Evolutionary conservation across 2,888 invertebrate genomes (phyloP).

Genomic region (Chelonus formosanus): DNA sequence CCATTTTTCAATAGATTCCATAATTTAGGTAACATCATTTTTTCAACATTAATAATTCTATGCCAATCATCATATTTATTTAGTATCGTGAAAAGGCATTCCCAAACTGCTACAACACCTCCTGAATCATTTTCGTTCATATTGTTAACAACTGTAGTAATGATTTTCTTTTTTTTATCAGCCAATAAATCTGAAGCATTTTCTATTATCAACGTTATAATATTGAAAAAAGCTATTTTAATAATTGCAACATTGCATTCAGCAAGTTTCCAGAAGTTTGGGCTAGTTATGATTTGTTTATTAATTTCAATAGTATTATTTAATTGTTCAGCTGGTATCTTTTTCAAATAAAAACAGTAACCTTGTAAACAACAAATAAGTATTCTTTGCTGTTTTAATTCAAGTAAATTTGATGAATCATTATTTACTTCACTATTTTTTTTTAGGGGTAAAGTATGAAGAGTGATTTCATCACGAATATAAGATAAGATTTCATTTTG

Average conservation of each 20-base stretch:
- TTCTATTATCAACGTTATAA: conserved; percentile 72
- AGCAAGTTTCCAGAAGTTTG: conserved; percentile 78
- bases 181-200: conserved; percentile 68
- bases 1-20: conserved; percentile 74
- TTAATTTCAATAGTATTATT: conserved; percentile 68
- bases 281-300: conserved; percentile 68
- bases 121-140: conserved; percentile 76
- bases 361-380: conserved; percentile 74
- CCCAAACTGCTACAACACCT: conserved; percentile 78
- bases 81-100: conserved; percentile 73
- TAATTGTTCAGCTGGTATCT: conserved; percentile 67
- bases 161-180: conserved; percentile 68
- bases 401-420: conserved; percentile 73
- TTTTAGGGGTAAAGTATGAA: conserved; percentile 69
- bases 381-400: conserved; percentile 75
- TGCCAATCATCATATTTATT: conserved; percentile 74
- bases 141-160: conserved; percentile 71
- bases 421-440: conserved; percentile 68
- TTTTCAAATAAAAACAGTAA: conserved; percentile 71
- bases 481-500: conserved; percentile 81
- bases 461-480: conserved; percentile 76
- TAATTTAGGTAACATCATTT: conserved; percentile 78
- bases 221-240: conserved; percentile 75
- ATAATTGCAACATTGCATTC: conserved; percentile 68
- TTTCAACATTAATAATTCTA: conserved; percentile 76